phyloP scores from a whole-genome alignment of 1,140 invertebrate species.

The Cepaea nemoralis region DNA sequence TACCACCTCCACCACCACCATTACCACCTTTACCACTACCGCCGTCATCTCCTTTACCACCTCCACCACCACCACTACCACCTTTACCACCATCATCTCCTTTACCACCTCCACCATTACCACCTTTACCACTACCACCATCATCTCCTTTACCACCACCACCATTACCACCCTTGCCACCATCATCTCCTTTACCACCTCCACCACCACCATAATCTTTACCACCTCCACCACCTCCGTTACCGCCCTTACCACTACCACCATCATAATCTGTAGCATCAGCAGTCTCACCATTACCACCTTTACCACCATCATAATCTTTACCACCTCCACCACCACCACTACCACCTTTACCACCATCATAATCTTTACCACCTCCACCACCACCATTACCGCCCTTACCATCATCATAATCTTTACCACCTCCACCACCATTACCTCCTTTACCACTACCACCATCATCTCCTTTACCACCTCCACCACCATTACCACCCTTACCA shows the following conservation, averaged over 20 bases:
- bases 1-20: neutral
- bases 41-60: neutral
- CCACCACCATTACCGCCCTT: neutral
- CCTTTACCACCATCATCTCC: neutral
- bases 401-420: neutral
- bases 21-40: neutral
- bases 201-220: neutral
- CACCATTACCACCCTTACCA: neutral
- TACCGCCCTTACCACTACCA: neutral
- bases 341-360: neutral
- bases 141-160: neutral
- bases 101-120: neutral
- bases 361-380: neutral
- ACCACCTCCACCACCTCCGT: neutral
- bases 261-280: neutral
- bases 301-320: neutral
- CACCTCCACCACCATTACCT: neutral
- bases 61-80: neutral
- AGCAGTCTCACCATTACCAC: neutral
- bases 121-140: neutral
- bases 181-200: too few relatives aligned
- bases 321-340: neutral
- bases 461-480: neutral
- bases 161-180: neutral
- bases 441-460: neutral